Evolutionary conservation across 2,888 invertebrate genomes (phyloP), one percentile per base, ranked within the genome.

Genomic region (Diploptera punctata): DNA sequence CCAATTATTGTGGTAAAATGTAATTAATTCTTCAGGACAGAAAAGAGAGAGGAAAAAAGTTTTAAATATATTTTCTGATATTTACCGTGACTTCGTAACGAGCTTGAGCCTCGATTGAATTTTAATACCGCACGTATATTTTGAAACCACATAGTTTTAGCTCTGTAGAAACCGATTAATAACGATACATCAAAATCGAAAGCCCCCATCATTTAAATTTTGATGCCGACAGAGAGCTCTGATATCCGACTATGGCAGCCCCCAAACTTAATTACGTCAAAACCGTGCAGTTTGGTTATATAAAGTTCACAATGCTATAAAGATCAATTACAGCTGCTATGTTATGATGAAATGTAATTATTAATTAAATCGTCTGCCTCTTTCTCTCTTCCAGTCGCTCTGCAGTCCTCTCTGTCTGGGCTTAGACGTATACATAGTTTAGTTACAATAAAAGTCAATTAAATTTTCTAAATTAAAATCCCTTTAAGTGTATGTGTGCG

Each of bases 381-480:
- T 29, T 21, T 54, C 31, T 31, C 54, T 38, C 68, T 47, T 21
- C 18, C 10, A 19, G 44, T 21, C 31, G 4, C 21, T 31, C 16
- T 16, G 29, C 13, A 18, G 31, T 24, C 31, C 43, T 49, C 62
- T 61, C 52, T 65, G 62, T 38, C 49, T 38, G 33, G 52, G 49
- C 65, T 65, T 62, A 62, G 52, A 33, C 62, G 31, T 49, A 70
- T 52, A 38, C 70, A 65, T 52, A 70, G 62, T 70, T 70, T 70
- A 62, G 70, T 65, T 70, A 65, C 70, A 73, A 68, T 71, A 70
- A 73, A 74, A 75, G 72, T 75, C 75, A 75, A 75, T 75, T 75
- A 75, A 73, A 75, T 75, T 75, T 73, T 73, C 75, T 75, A 75
- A 72, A 73, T 75, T 73, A 75, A 75, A 75, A 73, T 75, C 69